Evolutionary conservation across 2,113 vertebrate species (phyloP), one percentile per base, ranked within the genome.

Genomic region (Pachyramphus minor): DNA sequence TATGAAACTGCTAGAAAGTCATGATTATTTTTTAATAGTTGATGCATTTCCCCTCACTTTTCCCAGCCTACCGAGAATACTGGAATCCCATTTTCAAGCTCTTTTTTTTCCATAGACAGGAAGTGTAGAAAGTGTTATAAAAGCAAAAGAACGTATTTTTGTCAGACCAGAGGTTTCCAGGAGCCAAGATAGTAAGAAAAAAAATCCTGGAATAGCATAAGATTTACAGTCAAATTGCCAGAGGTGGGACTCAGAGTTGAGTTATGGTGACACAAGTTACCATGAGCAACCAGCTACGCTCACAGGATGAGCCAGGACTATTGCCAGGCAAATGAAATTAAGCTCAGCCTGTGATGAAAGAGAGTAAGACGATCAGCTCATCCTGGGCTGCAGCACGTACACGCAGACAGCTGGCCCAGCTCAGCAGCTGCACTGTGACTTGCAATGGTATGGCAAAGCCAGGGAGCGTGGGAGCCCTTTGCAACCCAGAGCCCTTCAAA

Each of bases 81-180:
- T 23, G 45, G 24, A 86, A 88, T 83, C 35, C 24, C 14, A 14
- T 52, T 86, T 90, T 49, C 73, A 79, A 50, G 66, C 15, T 82
- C 25, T 59, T 77, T 75, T 75, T 33, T 93, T 82, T 47, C 75
- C 89, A 39, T 23, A 73, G 58, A 78, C 66, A 73, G 75, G 71
- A 90, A 89, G 20, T 2, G 2, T 35, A 30, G 59, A 62, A 92
- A 95, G 55, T n/a, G 49, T 58, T 84, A 56, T 0, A 66, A 77
- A 85, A 95, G 44, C 49, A 88, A 92, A 92, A 92, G n/a, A 37
- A 69, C 58, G 69, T 67, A 24, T n/a, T 79, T 83, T 90, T 93
- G 49, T 77, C 68, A 90, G 67, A 80, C 22, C 55, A 76, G 63
- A 80, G 67, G 28, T 37, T 94, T 93, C 41, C 56, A 73, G 68